These are phyloP conservation scores for Cantharis rustica DNA, from an alignment of 2,888 invertebrate genomes.

Conservation along the genomic window DNA sequence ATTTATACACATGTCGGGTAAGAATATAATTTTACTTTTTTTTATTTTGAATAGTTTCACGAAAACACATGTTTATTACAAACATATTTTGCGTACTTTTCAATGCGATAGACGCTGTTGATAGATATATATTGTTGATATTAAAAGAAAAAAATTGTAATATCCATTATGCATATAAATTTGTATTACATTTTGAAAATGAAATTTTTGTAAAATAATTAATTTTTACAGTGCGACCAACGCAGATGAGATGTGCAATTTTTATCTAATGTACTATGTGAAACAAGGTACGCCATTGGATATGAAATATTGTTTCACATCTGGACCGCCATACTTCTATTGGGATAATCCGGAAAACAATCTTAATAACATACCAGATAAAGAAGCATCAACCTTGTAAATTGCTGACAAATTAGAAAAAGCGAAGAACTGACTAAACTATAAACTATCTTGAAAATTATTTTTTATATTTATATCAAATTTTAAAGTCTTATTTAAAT, in stretches of 20 bases:
- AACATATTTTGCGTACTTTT: no score
- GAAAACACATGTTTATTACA: no score
- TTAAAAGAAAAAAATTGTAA: no score
- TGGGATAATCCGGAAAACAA: conserved; percentile 72
- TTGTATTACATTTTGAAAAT: no score
- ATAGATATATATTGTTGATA: no score
- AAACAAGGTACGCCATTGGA: conserved; percentile 73
- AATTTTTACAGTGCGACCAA: conserved; percentile 71
- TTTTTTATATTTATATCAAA: neutral
- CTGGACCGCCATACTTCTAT: conserved; percentile 83
- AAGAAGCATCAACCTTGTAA: conserved; percentile 66
- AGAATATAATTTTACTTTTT: conserved; percentile 43
- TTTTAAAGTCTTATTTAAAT: neutral
- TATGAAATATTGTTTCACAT: conserved; percentile 81
- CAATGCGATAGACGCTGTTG: no score
- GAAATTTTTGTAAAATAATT: neutral
- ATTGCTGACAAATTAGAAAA: conserved; percentile 1
- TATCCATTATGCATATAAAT: no score
- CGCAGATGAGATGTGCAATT: conserved; percentile 94
- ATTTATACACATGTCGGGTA: conserved; percentile 76
- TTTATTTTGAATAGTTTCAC: no score
- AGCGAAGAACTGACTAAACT: neutral
- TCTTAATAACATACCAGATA: conserved; percentile 76
- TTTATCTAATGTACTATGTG: conserved; percentile 93
- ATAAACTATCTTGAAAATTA: neutral